Base-by-base conservation (phyloP, 2,888 invertebrate species). In the Drosophila prolongata region DNA sequence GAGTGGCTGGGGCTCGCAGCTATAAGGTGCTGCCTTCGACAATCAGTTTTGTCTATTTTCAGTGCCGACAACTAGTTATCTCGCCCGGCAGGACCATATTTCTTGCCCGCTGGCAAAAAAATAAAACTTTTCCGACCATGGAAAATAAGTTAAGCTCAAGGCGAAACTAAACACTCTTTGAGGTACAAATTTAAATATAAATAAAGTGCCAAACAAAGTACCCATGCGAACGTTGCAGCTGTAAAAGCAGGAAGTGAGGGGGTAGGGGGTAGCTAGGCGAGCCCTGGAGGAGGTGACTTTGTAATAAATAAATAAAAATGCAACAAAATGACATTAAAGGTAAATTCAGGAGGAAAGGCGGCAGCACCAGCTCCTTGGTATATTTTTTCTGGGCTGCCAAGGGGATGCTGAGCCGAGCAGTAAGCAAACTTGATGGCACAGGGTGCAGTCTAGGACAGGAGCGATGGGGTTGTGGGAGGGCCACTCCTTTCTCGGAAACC, bases 281-380 rank as follows among this genome's bases (percentile, higher is more conserved):
- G 52, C 65, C 67, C 66, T 49, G 50, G 76, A 67, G 82, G 69
- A 82, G 70, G 49, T 68, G 71, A 73, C 79, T 75, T 77, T 68
- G 75, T 82, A 87, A 85, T 89, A 87, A 89, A 85, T 89, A 87
- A 89, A 89, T 85, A 89, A 87, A 79, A 89, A 74, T 79, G 74
- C 79, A 78, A 87, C 87, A 80, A 84, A 89, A 81, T 85, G 78
- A 74, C 78, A 85, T 86, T 84, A 83, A 86, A 84, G 78, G 78
- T 75, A 72, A 78, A 60, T 46, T 69, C 55, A 72, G 65, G 67
- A 66, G 62, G 57, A 66, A 56, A 56, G 46, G 67, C 34, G 24
- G 19, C 34, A 34, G 34, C n/a, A 24, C 11, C 16, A 19, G 52
- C 52, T 42, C 65, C 52, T 52, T 55, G 53, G 27, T 43, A 16